Conservation (phyloP, 2,888 invertebrate genomes). For the Drosophila monieri region DNA sequence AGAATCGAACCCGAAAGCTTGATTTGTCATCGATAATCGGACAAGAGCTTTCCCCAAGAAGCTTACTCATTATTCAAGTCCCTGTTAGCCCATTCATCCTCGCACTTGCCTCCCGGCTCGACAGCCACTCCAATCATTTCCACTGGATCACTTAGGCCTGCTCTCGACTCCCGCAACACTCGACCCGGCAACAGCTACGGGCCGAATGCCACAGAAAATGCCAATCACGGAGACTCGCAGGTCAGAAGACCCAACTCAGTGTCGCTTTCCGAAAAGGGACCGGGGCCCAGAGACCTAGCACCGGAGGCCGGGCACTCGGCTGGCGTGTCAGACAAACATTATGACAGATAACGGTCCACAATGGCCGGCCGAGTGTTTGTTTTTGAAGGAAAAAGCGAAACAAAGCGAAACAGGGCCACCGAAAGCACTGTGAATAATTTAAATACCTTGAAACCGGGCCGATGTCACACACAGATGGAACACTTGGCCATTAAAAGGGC, state of each 20-base stretch:
- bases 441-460: constrained; percentile 55
- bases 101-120: constrained; percentile 1
- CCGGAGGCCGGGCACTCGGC: constrained; percentile 15
- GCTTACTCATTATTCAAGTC: constrained; percentile 11
- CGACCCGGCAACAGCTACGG: constrained; percentile 33
- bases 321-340: constrained; percentile 70
- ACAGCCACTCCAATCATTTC: constrained; percentile 29
- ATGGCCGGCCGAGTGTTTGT: constrained; percentile 46
- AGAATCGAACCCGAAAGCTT: constrained; percentile 16
- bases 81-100: constrained; percentile 15
- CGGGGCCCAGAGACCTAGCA: constrained; percentile 25
- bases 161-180: constrained; percentile 19
- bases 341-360: constrained; percentile 69
- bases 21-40: constrained; percentile 13
- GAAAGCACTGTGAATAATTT: constrained; percentile 68
- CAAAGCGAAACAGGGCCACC: constrained; percentile 13
- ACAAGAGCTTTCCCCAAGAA: constrained; percentile 22
- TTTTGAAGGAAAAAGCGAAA: constrained; percentile 34
- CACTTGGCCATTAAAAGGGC: constrained; percentile 71
- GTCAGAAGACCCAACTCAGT: constrained; percentile 1
- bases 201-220: constrained; percentile 34
- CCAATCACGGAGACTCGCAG: constrained; percentile 36
- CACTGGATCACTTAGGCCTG: constrained; percentile 40
- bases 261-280: constrained; percentile 6
- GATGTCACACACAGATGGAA: constrained; percentile 75